Percentiles rank a stretch among this genome's conserved stretches.
phyloP scores from a whole-genome alignment of 1,140 invertebrate genomes.

The Chrysomallon squamiferum region DNA sequence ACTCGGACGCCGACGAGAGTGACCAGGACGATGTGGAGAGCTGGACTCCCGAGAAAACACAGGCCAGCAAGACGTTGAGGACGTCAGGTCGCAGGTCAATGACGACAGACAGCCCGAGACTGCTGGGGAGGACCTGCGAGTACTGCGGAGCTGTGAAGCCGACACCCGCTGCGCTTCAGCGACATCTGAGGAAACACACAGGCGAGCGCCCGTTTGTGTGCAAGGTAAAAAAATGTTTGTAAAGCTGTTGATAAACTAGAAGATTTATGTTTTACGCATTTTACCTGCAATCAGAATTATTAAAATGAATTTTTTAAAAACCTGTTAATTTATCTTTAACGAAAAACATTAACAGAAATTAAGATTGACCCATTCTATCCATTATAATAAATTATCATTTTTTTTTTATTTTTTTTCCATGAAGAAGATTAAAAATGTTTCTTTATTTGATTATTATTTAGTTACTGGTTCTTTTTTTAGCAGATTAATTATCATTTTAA shows the following conservation, averaged over 20 bases:
- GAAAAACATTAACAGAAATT: no score
- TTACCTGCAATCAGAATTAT: no score
- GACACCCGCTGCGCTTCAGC: slow-evolving; percentile 48
- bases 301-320: no score
- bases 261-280: no score
- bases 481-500: no score
- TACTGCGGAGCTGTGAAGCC: slow-evolving; percentile 54
- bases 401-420: no score
- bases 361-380: no score
- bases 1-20: not conserved
- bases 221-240: slow-evolving; percentile 31
- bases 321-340: no score
- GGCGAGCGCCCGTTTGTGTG: slow-evolving; percentile 55
- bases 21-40: not conserved
- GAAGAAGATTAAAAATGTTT: no score
- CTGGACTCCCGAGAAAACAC: not conserved
- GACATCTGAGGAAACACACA: slow-evolving; percentile 53
- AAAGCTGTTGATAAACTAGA: not conserved
- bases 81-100: not conserved
- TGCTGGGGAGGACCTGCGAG: slow-evolving; percentile 39
- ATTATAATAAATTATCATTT: no score
- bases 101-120: not conserved
- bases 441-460: no score
- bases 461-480: no score
- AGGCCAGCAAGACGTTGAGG: not conserved